Conservation (phyloP, 1,140 invertebrate species). For the Megathymus violae region DNA sequence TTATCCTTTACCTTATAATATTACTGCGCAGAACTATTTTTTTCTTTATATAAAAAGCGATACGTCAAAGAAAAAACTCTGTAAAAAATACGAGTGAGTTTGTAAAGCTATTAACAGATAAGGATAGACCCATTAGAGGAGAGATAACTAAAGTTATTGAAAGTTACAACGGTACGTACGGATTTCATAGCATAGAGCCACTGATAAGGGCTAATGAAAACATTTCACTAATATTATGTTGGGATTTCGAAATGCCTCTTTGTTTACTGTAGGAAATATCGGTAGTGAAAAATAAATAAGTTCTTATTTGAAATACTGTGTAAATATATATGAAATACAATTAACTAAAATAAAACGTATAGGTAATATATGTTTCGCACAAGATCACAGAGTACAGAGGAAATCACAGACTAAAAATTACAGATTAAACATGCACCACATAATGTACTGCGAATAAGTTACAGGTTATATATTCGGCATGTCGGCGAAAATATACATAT, state of each 20-base stretch:
- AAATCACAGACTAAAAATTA: too few relatives aligned
- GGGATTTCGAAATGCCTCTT: conserved; percentile 3
- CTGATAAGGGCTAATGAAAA: conserved; percentile 39
- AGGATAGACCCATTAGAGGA: conserved; percentile 50
- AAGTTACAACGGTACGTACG: conserved; percentile 35
- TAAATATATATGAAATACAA: too few relatives aligned
- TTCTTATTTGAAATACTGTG: too few relatives aligned
- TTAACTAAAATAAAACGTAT: too few relatives aligned
- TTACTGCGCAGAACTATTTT: conserved; percentile 55
- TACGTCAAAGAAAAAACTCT: conserved; percentile 43
- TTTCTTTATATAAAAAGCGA: conserved; percentile 49
- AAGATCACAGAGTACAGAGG: too few relatives aligned
- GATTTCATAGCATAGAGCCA: conserved; percentile 33
- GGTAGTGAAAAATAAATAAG: too few relatives aligned
- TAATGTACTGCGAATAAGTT: too few relatives aligned
- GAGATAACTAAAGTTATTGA: conserved; percentile 42
- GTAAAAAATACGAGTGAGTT: conserved; percentile 52
- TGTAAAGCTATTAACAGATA: conserved; percentile 74
- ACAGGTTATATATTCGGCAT: too few relatives aligned
- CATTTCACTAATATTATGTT: conserved; percentile 11
- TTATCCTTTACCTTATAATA: conserved; percentile 43
- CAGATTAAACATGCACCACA: too few relatives aligned
- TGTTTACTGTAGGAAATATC: too few relatives aligned
- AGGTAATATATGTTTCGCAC: too few relatives aligned
- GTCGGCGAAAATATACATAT: too few relatives aligned